Evolutionary conservation across 2,797 vertebrate species (phyloP).

Genomic region (Diplodus sargus): DNA sequence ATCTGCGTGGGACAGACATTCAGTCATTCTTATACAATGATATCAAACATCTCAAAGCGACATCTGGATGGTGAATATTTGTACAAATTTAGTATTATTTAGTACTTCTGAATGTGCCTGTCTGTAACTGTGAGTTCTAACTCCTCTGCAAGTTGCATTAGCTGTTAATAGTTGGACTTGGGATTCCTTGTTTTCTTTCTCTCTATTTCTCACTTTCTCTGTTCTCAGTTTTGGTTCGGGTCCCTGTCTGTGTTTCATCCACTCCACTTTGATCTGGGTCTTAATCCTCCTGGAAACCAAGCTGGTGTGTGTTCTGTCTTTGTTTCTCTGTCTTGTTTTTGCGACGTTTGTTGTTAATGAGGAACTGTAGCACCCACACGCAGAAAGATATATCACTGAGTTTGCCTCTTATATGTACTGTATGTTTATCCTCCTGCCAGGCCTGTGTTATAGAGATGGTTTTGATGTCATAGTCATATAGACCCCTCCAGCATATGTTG

Average conservation of each 20-base stretch:
- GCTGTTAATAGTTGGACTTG: neutral
- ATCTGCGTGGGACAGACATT: neutral
- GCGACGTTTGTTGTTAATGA: conserved; percentile 5
- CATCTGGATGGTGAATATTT: neutral
- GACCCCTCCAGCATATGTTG: neutral
- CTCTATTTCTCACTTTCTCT: neutral
- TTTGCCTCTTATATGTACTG: neutral
- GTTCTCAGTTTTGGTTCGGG: conserved; percentile 21
- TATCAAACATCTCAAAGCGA: neutral
- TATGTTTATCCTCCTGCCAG: neutral
- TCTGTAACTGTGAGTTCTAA: neutral
- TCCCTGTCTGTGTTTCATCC: conserved; percentile 3
- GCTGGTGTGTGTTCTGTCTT: conserved; percentile 9
- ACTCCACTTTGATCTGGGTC: conserved; percentile 21
- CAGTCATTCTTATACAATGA: neutral
- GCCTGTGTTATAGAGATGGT: neutral
- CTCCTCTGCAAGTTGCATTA: neutral
- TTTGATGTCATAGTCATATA: neutral
- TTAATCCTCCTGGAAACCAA: conserved; percentile 13
- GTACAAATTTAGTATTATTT: neutral
- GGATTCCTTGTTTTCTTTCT: neutral
- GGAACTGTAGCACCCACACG: neutral
- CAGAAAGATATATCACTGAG: neutral
- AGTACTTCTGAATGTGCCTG: neutral
- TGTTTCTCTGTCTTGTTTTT: conserved; percentile 13